Percentiles rank a stretch among this genome's conserved stretches.
phyloP scores from a whole-genome alignment of 2,888 invertebrate genomes.

The Athripsodes cinereus region DNA sequence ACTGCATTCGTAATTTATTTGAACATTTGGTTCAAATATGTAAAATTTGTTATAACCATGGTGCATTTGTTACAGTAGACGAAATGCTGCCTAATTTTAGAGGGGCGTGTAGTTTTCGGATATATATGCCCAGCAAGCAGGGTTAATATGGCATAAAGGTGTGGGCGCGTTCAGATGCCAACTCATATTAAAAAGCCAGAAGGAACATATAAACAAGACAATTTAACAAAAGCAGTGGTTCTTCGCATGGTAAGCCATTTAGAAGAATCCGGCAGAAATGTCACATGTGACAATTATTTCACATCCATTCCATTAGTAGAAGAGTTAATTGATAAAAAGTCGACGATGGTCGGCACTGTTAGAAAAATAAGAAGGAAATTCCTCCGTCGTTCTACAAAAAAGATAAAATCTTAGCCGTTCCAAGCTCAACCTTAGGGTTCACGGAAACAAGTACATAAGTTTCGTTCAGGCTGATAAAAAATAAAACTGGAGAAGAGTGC shows the following conservation, averaged over 20 bases:
- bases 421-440: not conserved
- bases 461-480: not conserved
- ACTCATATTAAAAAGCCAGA: not conserved
- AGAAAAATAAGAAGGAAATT: not conserved
- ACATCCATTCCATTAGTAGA: too few species aligned
- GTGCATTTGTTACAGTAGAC: not conserved
- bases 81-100: not conserved
- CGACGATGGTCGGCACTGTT: too few species aligned
- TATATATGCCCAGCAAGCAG: not conserved
- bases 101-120: not conserved
- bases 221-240: too few species aligned
- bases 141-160: not conserved
- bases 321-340: too few species aligned
- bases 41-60: too few species aligned
- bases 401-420: not conserved
- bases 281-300: too few species aligned
- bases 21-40: too few species aligned
- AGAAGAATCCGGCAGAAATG: too few species aligned
- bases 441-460: not conserved
- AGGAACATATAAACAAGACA: not conserved
- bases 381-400: not conserved
- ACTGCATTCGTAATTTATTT: too few species aligned
- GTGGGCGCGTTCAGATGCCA: not conserved
- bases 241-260: too few species aligned
- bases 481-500: slow-evolving; percentile 2